Base-by-base conservation (phyloP, 2,113 vertebrate genomes). In the Entomyzon cyanotis region DNA sequence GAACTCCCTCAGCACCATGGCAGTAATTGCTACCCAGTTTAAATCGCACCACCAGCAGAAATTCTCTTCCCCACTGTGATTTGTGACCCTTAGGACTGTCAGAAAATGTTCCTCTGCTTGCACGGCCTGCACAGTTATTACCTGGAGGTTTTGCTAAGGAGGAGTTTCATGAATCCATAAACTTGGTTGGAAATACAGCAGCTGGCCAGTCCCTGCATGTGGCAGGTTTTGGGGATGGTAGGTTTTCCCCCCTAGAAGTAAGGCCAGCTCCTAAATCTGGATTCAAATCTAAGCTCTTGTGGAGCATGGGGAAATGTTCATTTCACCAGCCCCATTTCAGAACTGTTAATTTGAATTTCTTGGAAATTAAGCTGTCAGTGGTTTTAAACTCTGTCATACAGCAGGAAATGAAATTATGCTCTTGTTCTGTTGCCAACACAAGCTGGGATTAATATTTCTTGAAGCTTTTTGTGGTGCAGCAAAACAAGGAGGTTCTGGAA, bases 391-490 rank as follows among this genome's bases (percentile, higher is more conserved):
- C 65, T 70, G 39, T 80, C 56, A 25, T 86, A 28, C 15, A 70
- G 71, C 82, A 95, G 91, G 85, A 94, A 97, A 91, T 95, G 10
- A 83, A 90, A 77, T 95, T 85, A 94, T 3, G 31, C 60, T 77
- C 84, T 71, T 64, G 49, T 90, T 84, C 28, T 30, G 35, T 65
- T 94, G 84, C 88, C 62, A 76, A 2, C n/a, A 53, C 11, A 47
- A 93, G 35, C 59, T 85, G 78, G 58, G 74, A 89, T 91, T 84
- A 73, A 79, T 83, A 67, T 55, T 78, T 93, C 82, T 50, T 22
- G 39, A 55, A 93, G 82, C 42, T 85, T 82, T 83, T 68, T 59
- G 21, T 50, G 41, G 50, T 65, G 55, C 55, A 86, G 47, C 7
- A n/a, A 77, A 85, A 55, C 42, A 52, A 35, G 62, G 53, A 16